Conservation (phyloP, 2,888 invertebrate genomes). For the Cordilura impudica region DNA sequence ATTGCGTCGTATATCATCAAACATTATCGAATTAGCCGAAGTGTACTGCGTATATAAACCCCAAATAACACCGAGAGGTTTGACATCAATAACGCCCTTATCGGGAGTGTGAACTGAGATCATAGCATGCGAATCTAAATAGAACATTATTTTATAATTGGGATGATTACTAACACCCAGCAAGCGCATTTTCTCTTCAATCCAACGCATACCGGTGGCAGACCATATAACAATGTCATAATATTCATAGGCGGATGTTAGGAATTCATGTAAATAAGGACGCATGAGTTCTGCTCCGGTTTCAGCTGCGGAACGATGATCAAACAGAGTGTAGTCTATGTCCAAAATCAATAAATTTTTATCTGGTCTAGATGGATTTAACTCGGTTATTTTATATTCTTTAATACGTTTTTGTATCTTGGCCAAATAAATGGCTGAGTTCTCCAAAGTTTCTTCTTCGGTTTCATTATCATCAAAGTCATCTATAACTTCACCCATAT, state of each 20-base stretch:
- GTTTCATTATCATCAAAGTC: conserved; percentile 89
- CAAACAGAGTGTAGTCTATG: conserved; percentile 97
- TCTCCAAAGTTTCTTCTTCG: conserved; percentile 83
- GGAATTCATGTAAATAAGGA: conserved; percentile 96
- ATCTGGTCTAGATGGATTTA: conserved; percentile 89
- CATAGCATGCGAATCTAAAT: conserved; percentile 95
- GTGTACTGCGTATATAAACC: conserved; percentile 94
- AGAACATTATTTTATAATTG: conserved; percentile 94
- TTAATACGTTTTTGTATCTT: conserved; percentile 90
- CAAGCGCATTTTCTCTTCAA: conserved; percentile 96
- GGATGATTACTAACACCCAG: conserved; percentile 90
- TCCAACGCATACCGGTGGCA: conserved; percentile 99
- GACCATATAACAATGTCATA: conserved; percentile 99
- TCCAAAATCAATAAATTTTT: conserved; percentile 95
- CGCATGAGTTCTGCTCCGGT: conserved; percentile 93
- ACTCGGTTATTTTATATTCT: conserved; percentile 88
- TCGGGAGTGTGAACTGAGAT: conserved; percentile 94
- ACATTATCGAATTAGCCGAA: conserved; percentile 97
- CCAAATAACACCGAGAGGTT: conserved; percentile 98
- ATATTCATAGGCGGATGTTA: conserved; percentile 90
- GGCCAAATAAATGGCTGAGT: conserved; percentile 83
- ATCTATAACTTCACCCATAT: conserved; percentile 91
- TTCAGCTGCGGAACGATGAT: conserved; percentile 95
- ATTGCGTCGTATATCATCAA: conserved; percentile 96
- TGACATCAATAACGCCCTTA: conserved; percentile 95